phyloP scores from a whole-genome alignment of 2,797 vertebrate species.

The Chaenodraco wilsoni region DNA sequence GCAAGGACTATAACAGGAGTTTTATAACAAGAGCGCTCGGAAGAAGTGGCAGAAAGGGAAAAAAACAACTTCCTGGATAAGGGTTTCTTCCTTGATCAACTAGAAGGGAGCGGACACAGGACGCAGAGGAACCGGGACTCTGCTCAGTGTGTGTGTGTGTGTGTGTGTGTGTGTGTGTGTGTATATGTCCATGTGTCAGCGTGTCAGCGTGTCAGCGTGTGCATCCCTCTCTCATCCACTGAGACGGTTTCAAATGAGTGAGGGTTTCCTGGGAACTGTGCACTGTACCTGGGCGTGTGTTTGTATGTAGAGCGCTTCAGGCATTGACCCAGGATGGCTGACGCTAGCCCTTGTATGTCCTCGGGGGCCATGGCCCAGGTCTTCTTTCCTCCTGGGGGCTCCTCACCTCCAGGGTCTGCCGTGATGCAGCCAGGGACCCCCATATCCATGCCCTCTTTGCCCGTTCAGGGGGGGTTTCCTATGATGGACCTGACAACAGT shows the following conservation, averaged over 20 bases:
- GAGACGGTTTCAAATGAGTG: conserved; percentile 64
- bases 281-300: conserved; percentile 51
- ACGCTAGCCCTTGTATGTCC: conserved; percentile 82
- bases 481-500: conserved; percentile 61
- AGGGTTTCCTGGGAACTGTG: conserved; percentile 43
- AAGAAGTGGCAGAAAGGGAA: conserved; percentile 46
- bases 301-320: conserved; percentile 48
- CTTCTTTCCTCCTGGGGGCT: conserved; percentile 78
- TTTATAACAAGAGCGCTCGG: conserved; percentile 22
- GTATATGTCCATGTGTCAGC: conserved; percentile 22
- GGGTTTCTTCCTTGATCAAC: conserved; percentile 59
- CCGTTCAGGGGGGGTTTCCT: conserved; percentile 56
- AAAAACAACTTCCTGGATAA: conserved; percentile 70
- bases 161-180: conserved; percentile 38
- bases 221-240: conserved; percentile 37
- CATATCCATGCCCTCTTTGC: conserved; percentile 58
- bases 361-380: conserved; percentile 70
- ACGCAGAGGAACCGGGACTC: conserved; percentile 47
- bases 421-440: conserved; percentile 73
- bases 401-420: conserved; percentile 69
- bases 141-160: conserved; percentile 32
- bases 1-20: conserved; percentile 56
- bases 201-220: conserved; percentile 42
- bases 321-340: conserved; percentile 76
- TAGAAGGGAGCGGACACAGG: conserved; percentile 56